Base-by-base conservation (phyloP, 2,888 invertebrate species). In the Caenorhabditis wallacei region DNA sequence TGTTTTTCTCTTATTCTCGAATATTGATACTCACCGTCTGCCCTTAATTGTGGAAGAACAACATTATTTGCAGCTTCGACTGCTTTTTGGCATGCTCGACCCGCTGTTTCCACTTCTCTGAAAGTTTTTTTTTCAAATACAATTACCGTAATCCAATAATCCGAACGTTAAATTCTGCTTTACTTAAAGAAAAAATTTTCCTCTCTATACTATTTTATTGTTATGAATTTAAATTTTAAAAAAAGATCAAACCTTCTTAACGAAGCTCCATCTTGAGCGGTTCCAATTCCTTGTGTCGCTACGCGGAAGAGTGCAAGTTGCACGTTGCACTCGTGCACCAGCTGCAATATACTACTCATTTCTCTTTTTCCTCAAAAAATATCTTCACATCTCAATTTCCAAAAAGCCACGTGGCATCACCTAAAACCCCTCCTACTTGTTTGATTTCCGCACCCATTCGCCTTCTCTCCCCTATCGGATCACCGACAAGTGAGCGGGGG, bases 281-380 rank as follows among this genome's bases (percentile, higher is more conserved):
- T 90, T 43, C 92, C 92, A 43, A 92, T 87, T 48, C 86, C 85
- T 83, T 91, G 92, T 22, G 91, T 85, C 10, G 88, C 89, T 71
- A 86, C 88, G 20, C 92, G 91, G 64, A 91, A 90, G 13, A 88
- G 84, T 63, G 92, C 91, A 81, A 92, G 82, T 72, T 91, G 90
- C 70, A 90, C 88, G 83, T 91, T 92, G 85, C 92, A 91, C 78
- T 92, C 92, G 85, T 91, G 91, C 72, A 92, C 89, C 80, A 92
- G 84, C 91, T 91, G 84, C 78, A 90, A 87, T n/a, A 75, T 51
- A 53, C 24, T 26, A 61, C 59, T 70, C 80, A 72, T 66, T 80
- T 51, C 18, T 20, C 4, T 20, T 37, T 37, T 37, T 37, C 20
- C 37, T 22, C 59, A 20, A 18, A 53, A 53, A 48, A 18, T n/a